phyloP scores from a whole-genome alignment of 2,888 invertebrate genomes.

The Cheilosia vulpina region DNA sequence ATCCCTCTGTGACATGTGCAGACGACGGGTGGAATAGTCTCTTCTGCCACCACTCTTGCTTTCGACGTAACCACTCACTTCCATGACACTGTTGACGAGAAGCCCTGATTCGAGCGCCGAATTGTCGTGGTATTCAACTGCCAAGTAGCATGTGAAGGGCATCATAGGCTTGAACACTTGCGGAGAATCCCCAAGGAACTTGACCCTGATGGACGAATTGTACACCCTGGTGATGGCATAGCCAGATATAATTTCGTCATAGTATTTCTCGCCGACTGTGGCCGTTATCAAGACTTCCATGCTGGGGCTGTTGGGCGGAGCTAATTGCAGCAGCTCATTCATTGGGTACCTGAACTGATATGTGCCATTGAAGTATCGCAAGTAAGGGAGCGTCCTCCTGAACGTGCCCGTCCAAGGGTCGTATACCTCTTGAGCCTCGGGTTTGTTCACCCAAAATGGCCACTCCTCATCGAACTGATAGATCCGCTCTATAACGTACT shows the following conservation, averaged over 20 bases:
- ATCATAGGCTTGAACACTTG: slow-evolving; percentile 98
- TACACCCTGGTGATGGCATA: slow-evolving; percentile 94
- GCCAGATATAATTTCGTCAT: slow-evolving; percentile 92
- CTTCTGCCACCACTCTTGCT: slow-evolving; percentile 87
- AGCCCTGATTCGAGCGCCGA: slow-evolving; percentile 89
- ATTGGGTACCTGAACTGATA: slow-evolving; percentile 94
- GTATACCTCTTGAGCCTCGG: slow-evolving; percentile 84
- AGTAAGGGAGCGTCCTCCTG: slow-evolving; percentile 87
- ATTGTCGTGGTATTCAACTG: slow-evolving; percentile 95
- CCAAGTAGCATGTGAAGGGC: slow-evolving; percentile 94
- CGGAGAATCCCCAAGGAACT: slow-evolving; percentile 94
- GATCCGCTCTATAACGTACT: slow-evolving; percentile 88
- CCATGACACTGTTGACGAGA: slow-evolving; percentile 87
- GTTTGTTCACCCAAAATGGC: slow-evolving; percentile 91
- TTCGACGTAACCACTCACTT: slow-evolving; percentile 87
- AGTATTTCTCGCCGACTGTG: slow-evolving; percentile 93
- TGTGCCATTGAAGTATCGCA: slow-evolving; percentile 94
- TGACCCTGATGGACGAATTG: slow-evolving; percentile 92
- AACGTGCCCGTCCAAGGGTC: slow-evolving; percentile 82
- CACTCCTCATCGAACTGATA: slow-evolving; percentile 92
- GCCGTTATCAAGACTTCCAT: slow-evolving; percentile 93
- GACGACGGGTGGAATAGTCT: slow-evolving; percentile 86
- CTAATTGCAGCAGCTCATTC: slow-evolving; percentile 86
- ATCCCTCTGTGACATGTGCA: slow-evolving; percentile 87
- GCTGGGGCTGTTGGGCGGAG: slow-evolving; percentile 85